Evolutionary conservation across 1,140 invertebrate genomes (phyloP), one percentile per base, ranked within the genome.

Genomic region (Drepana arcuata): DNA sequence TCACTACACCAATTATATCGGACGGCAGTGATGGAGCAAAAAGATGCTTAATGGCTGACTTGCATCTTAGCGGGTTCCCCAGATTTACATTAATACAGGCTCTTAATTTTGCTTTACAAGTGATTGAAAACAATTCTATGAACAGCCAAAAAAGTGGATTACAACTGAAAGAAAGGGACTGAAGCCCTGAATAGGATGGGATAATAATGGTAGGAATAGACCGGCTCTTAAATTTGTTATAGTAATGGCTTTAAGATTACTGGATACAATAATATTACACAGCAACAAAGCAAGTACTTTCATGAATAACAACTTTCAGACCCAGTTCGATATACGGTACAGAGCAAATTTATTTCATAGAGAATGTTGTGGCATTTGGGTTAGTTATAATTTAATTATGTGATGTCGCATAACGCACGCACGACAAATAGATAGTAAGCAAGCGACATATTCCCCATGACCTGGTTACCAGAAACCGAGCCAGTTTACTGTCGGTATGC

Each of bases 1-100:
- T 48, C 57, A 58, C 55, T 54, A 55, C 45, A 47, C 40, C 44
- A 54, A 51, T 53, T 56, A n/a, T n/a, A 63, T 54, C 41, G 24
- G 25, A 28, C 34, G 36, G 11, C 34, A 16, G 32, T 48, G 55
- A 54, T 41, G 41, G 18, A 44, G 48, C 45, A 50, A 53, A 38
- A 42, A 50, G 49, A 44, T 38, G 36, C 36, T 47, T 60, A 64
- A 55, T 64, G 34, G 46, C 45, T 49, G 48, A 34, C 41, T 44
- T 43, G 46, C 40, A 37, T 35, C 26, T 42, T 36, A 39, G 25
- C 21, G 32, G 10, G 25, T 10, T 40, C 29, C 39, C 15, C n/a
- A n/a, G n/a, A n/a, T n/a, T n/a, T n/a, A n/a, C n/a, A n/a, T n/a
- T n/a, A n/a, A n/a, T n/a, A n/a, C n/a, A n/a, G n/a, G n/a, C n/a